Evolutionary conservation across 2,797 vertebrate species (phyloP).

Genomic region (Malacoraja senta): DNA sequence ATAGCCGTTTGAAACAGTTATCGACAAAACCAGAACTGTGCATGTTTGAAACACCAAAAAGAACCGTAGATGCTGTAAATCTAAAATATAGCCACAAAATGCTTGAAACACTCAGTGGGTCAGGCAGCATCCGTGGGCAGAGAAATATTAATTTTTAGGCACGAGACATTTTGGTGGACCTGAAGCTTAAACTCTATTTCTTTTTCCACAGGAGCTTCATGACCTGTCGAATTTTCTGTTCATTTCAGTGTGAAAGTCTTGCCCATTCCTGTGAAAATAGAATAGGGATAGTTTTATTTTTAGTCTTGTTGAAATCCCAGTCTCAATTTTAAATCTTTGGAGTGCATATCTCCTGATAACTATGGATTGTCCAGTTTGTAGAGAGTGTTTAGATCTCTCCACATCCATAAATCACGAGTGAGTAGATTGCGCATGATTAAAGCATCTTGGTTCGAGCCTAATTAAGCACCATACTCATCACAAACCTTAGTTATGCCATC

Average conservation of each 20-base stretch:
- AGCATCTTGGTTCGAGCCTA: background rate
- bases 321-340: background rate
- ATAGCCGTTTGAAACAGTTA: background rate
- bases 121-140: too few relatives aligned
- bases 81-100: too few relatives aligned
- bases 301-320: too few relatives aligned
- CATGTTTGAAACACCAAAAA: too few relatives aligned
- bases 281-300: background rate
- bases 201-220: too few relatives aligned
- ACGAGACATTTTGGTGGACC: too few relatives aligned
- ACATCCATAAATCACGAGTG: background rate
- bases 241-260: background rate
- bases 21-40: background rate
- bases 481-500: background rate
- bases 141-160: too few relatives aligned
- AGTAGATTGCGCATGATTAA: background rate
- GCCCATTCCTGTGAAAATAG: background rate
- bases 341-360: background rate
- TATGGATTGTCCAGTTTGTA: background rate
- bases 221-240: too few relatives aligned
- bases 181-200: too few relatives aligned
- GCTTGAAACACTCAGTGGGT: too few relatives aligned
- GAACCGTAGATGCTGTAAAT: too few relatives aligned
- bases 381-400: background rate
- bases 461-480: background rate